Conservation (phyloP, 1,140 invertebrate genomes). For the Drosophila elegans region DNA sequence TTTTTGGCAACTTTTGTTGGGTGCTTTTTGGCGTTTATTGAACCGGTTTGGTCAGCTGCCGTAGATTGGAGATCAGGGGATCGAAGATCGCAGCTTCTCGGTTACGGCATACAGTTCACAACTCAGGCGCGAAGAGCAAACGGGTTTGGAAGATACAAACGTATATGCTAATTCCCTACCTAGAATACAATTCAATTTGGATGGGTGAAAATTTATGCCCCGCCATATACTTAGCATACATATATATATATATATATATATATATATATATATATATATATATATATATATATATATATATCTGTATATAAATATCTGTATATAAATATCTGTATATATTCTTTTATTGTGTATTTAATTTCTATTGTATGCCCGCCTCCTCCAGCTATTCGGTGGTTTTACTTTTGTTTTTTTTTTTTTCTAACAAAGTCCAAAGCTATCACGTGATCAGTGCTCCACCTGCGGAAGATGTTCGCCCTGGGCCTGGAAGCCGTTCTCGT, state of each 20-base stretch:
- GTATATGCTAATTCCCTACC: constrained; percentile 56
- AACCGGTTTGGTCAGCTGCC: constrained; percentile 72
- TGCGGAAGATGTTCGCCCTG: constrained; percentile 86
- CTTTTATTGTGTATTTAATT: constrained; percentile 30
- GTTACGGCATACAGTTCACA: constrained; percentile 45
- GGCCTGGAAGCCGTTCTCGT: constrained; percentile 91
- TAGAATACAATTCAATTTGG: constrained; percentile 64
- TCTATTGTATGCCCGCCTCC: constrained; percentile 37
- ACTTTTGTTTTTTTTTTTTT: constrained; percentile 14
- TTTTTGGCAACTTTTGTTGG: constrained; percentile 63
- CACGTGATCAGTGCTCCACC: constrained; percentile 85
- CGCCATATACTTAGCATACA: neutral
- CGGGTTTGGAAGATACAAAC: constrained; percentile 47
- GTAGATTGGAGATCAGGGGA: constrained; percentile 31
- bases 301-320: constrained; percentile 7
- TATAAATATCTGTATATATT: neutral
- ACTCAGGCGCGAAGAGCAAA: constrained; percentile 26
- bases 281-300: constrained; percentile 19
- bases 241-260: constrained; percentile 21
- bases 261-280: constrained; percentile 17
- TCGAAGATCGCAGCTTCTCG: constrained; percentile 42
- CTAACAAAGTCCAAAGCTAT: constrained; percentile 35
- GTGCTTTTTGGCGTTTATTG: constrained; percentile 58
- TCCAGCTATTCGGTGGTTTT: constrained; percentile 31
- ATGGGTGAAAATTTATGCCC: constrained; percentile 51